phyloP scores from a whole-genome alignment of 2,888 invertebrate genomes.

The Mimachlamys varia region DNA sequence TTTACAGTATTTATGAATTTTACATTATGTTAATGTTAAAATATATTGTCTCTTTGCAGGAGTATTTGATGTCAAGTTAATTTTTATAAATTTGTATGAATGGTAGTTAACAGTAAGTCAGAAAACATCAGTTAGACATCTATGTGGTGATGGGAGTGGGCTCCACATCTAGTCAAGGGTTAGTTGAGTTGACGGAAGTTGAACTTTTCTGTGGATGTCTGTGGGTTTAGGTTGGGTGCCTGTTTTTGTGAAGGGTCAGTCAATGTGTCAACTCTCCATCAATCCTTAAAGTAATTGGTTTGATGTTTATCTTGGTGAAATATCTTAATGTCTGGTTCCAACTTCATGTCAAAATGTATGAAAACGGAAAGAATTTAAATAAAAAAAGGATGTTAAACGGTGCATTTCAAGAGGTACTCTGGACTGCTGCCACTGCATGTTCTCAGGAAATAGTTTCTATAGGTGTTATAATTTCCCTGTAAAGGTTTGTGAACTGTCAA shows the following conservation, averaged over 20 bases:
- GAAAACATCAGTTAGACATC: no score
- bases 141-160: no score
- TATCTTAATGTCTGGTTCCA: not conserved
- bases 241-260: not conserved
- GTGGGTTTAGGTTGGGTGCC: no score
- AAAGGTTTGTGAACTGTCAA: no score
- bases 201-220: not conserved
- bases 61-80: no score
- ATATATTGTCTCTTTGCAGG: no score
- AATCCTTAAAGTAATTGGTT: not conserved
- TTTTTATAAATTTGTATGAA: no score
- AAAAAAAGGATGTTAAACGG: not conserved
- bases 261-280: not conserved
- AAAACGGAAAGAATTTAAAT: not conserved
- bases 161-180: no score
- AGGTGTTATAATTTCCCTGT: no score
- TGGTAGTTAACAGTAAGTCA: no score
- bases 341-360: constrained; percentile 14
- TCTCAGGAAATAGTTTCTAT: not conserved
- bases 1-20: no score
- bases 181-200: not conserved
- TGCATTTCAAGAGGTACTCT: not conserved
- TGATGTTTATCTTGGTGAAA: constrained; percentile 2
- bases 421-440: not conserved
- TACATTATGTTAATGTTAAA: no score